phyloP scores from a whole-genome alignment of 1,140 invertebrate genomes.

The Spodoptera litura region DNA sequence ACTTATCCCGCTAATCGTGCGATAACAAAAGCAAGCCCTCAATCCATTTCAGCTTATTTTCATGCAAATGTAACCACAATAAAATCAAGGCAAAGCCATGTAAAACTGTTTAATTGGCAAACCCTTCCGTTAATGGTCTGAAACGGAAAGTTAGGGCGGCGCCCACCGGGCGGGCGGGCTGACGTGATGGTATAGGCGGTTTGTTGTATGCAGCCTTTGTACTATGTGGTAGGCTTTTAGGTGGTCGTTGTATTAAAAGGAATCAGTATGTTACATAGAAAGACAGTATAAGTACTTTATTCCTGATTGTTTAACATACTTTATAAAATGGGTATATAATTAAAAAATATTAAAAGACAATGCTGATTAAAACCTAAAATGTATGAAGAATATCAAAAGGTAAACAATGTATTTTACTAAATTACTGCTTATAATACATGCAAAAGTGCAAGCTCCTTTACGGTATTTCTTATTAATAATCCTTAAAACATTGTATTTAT shows the following conservation, averaged over 20 bases:
- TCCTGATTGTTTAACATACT: no score
- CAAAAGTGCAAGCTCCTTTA: no score
- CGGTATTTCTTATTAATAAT: no score
- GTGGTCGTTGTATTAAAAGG: neutral
- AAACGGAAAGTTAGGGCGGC: constrained; percentile 29
- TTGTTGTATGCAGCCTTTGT: constrained; percentile 14
- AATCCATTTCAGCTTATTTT: constrained; percentile 39
- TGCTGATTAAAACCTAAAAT: no score
- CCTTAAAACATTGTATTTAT: no score
- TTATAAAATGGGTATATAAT: no score
- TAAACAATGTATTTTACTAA: no score
- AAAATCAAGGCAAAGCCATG: constrained; percentile 41
- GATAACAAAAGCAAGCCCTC: constrained; percentile 1
- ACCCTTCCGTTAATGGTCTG: constrained; percentile 41
- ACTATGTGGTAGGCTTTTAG: neutral
- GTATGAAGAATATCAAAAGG: no score
- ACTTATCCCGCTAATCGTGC: constrained; percentile 30
- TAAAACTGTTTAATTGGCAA: constrained; percentile 55
- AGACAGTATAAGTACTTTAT: no score
- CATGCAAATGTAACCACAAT: constrained; percentile 52
- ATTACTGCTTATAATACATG: no score
- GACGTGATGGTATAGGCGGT: constrained; percentile 9
- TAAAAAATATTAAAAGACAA: no score
- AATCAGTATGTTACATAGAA: no score
- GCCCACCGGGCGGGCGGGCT: constrained; percentile 1